Conservation (phyloP, 37 sponge, comb jelly and placozoan genomes). For the Petrosia ficiformis region DNA sequence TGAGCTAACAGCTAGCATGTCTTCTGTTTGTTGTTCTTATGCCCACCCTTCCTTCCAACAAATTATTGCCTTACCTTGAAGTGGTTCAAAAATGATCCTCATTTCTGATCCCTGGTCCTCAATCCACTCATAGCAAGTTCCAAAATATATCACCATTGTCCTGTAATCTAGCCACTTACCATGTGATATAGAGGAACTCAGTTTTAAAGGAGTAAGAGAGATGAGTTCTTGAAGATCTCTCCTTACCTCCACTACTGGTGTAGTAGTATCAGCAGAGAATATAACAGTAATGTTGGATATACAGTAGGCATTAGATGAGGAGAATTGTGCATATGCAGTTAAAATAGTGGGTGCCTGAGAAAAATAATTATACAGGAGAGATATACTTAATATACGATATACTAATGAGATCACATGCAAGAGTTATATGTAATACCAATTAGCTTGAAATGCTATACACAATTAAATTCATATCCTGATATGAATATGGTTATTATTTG, state of each 20-base stretch:
- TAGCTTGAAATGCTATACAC: no score
- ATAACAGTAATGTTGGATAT: slow-evolving; percentile 13
- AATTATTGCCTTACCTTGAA: slow-evolving; percentile 19
- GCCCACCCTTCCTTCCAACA: no score
- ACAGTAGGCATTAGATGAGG: slow-evolving; percentile 1
- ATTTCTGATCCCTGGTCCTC: slow-evolving; percentile 2
- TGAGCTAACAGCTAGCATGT: no score
- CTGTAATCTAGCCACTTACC: slow-evolving; percentile 35
- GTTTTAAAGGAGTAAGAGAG: slow-evolving; percentile 5
- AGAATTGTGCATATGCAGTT: background rate
- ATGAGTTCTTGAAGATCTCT: slow-evolving; percentile 4
- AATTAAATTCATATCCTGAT: no score
- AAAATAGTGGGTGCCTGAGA: background rate
- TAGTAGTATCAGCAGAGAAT: slow-evolving; percentile 28
- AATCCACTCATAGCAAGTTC: slow-evolving; percentile 5
- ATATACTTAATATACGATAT: no score
- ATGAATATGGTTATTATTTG: no score
- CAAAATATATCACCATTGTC: slow-evolving; percentile 30
- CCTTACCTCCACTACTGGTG: slow-evolving; percentile 18
- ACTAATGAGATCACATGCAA: no score
- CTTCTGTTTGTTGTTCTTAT: no score
- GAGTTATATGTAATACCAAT: no score
- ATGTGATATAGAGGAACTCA: background rate
- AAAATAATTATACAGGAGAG: background rate
- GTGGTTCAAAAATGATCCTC: slow-evolving; percentile 16